phyloP scores from a whole-genome alignment of 2,888 invertebrate genomes.

The Drosophila colorata region DNA sequence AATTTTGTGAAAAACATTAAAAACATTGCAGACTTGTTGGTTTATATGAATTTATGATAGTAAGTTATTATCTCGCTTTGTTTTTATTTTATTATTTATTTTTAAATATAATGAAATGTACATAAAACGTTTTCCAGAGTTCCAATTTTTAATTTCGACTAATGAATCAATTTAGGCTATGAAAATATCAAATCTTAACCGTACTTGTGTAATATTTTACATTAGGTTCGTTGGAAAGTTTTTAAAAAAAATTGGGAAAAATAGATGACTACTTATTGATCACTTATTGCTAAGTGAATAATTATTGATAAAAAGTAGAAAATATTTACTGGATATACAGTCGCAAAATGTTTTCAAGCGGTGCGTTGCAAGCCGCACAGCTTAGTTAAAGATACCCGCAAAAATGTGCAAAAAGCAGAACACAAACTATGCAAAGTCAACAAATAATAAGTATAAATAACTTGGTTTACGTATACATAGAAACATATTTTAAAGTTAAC shows the following conservation, averaged over 20 bases:
- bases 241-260: background rate
- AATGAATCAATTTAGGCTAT: too few species aligned
- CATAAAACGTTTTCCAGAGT: too few species aligned
- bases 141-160: too few species aligned
- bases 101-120: too few species aligned
- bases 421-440: conserved; percentile 27
- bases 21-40: background rate
- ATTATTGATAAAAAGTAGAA: background rate
- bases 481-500: conserved; percentile 35
- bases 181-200: too few species aligned
- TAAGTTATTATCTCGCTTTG: background rate
- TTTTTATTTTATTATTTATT: background rate
- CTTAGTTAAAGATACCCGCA: conserved; percentile 1
- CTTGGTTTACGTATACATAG: background rate
- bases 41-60: too few species aligned
- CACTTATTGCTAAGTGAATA: too few species aligned
- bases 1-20: background rate
- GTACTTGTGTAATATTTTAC: background rate
- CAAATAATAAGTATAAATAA: conserved; percentile 20
- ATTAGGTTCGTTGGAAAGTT: background rate
- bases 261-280: too few species aligned
- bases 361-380: background rate
- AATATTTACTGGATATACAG: background rate
- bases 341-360: too few species aligned
- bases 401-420: conserved; percentile 7